These are phyloP conservation scores for Labia minor DNA, from an alignment of 2,888 invertebrate species.

Conservation along the genomic window DNA sequence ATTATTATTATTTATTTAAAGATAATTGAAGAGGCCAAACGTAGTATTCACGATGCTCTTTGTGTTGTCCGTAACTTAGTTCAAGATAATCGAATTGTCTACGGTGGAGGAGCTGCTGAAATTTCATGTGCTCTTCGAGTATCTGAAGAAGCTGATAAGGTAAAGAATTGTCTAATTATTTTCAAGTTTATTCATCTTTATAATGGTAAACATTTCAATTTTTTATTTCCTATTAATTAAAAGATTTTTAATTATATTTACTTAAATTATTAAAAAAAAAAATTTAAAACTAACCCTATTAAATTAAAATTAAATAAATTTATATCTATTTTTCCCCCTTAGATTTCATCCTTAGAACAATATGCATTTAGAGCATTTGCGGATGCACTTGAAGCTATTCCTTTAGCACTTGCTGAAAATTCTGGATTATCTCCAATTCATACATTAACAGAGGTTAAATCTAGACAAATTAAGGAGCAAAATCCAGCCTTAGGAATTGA, in stretches of 20 bases:
- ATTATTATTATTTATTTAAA: constrained; percentile 31
- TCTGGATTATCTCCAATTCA: constrained; percentile 88
- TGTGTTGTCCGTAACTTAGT: constrained; percentile 64
- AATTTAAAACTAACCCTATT: not conserved
- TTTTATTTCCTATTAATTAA: not conserved
- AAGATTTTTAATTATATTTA: not conserved
- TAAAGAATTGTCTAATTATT: too few species aligned
- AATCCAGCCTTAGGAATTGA: constrained; percentile 88
- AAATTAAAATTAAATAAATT: too few species aligned
- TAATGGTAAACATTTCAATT: too few species aligned
- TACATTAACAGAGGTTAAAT: constrained; percentile 80
- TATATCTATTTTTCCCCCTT: too few species aligned
- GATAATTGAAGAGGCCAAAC: constrained; percentile 65
- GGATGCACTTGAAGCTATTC: constrained; percentile 89
- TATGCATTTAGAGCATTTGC: constrained; percentile 94
- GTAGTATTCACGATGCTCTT: constrained; percentile 61
- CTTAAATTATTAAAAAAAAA: not conserved
- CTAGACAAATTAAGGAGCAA: constrained; percentile 72
- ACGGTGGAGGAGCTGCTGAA: constrained; percentile 96
- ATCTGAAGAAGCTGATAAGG: constrained; percentile 73
- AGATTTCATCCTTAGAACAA: constrained; percentile 80
- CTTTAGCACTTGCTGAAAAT: constrained; percentile 93
- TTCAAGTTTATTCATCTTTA: not conserved
- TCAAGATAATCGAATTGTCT: constrained; percentile 68
- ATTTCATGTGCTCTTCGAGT: constrained; percentile 88